Evolutionary conservation across 2,888 invertebrate species (phyloP).

Genomic region (Incurvaria masculella): DNA sequence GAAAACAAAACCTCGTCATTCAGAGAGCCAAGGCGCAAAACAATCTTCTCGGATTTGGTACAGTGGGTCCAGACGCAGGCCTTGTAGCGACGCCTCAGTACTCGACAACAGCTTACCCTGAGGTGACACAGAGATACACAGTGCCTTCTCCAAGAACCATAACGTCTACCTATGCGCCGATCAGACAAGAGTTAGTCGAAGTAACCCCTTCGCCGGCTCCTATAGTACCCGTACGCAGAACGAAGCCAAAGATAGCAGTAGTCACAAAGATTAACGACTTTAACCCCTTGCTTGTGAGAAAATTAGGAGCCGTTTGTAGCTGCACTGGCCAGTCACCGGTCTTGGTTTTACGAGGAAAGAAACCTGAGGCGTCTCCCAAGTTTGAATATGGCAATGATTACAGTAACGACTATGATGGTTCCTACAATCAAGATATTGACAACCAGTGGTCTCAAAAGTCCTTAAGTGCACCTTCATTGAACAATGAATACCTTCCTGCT

Average conservation of each 20-base stretch:
- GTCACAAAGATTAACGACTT: slow-evolving; percentile 69
- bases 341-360: slow-evolving; percentile 44
- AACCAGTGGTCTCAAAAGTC: slow-evolving; percentile 30
- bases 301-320: slow-evolving; percentile 71
- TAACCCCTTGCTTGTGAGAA: slow-evolving; percentile 66
- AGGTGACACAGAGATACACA: slow-evolving; percentile 25
- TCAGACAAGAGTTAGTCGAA: slow-evolving; percentile 38
- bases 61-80: slow-evolving; percentile 46
- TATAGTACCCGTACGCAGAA: slow-evolving; percentile 27
- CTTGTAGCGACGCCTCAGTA: slow-evolving; percentile 36
- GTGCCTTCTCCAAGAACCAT: slow-evolving; percentile 22
- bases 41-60: slow-evolving; percentile 42
- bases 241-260: slow-evolving; percentile 52
- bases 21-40: slow-evolving; percentile 35
- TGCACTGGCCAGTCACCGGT: slow-evolving; percentile 63
- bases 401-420: slow-evolving; percentile 26
- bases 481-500: slow-evolving; percentile 14
- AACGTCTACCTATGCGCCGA: slow-evolving; percentile 33
- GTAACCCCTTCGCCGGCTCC: slow-evolving; percentile 32
- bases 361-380: slow-evolving; percentile 25
- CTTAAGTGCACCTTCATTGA: slow-evolving; percentile 5
- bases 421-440: slow-evolving; percentile 28
- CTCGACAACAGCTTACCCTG: slow-evolving; percentile 31
- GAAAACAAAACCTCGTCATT: slow-evolving; percentile 43
- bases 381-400: slow-evolving; percentile 21